A percentile compares a stretch with the other conserved stretches of the same genome.
phyloP scores from a whole-genome alignment of 2,797 vertebrate species.

The Protosalanx chinensis region DNA sequence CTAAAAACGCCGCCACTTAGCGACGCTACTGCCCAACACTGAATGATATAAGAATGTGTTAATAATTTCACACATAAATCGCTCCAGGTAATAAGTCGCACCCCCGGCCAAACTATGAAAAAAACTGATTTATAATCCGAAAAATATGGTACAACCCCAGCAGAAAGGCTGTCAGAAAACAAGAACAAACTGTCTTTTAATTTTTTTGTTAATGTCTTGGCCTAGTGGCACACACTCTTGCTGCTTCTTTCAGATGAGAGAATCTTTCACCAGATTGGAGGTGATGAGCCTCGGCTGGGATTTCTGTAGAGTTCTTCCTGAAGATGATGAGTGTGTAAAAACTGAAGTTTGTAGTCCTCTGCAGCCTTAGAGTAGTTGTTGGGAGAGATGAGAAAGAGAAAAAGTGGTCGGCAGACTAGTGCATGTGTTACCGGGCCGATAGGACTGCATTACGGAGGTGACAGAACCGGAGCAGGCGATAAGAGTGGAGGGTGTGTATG shows the following conservation, averaged over 20 bases:
- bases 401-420: background rate
- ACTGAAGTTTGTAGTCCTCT: background rate
- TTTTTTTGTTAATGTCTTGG: background rate
- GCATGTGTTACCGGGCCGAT: slow-evolving; percentile 14
- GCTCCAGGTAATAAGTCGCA: no score
- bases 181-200: no score
- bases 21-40: no score
- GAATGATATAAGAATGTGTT: no score
- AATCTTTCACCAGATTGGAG: no score
- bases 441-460: slow-evolving; percentile 34
- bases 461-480: slow-evolving; percentile 49
- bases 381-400: background rate
- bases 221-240: background rate
- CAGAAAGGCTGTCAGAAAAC: background rate
- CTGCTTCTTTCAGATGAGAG: background rate
- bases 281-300: no score
- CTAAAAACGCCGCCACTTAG: no score
- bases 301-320: background rate
- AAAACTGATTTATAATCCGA: no score
- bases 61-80: no score
- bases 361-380: background rate
- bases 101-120: no score
- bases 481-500: slow-evolving; percentile 22
- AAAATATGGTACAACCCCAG: background rate
- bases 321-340: background rate